Evolutionary conservation across 2,797 vertebrate species (phyloP), one percentile per base, ranked within the genome.

Genomic region (Chloroceryle inda): DNA sequence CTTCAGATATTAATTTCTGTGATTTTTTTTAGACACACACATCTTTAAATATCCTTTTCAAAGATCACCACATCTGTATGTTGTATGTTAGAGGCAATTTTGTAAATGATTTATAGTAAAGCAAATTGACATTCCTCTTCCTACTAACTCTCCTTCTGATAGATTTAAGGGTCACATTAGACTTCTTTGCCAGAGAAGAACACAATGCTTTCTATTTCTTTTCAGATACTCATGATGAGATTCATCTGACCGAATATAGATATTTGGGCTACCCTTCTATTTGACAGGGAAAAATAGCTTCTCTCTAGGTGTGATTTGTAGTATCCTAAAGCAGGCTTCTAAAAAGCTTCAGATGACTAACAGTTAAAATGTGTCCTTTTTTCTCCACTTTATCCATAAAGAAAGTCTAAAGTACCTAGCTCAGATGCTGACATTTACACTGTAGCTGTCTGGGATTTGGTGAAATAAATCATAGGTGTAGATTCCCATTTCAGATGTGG

Each of bases 11-110:
- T 88, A 47, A 76, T 52, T 77, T 77, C 19, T 59, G 18, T 67
- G 24, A 47, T 74, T 49, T 27, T 27, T 92, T 62, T 78, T 24
- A 64, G 14, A 67, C 3, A n/a, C 1, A 13, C 4, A 20, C 9
- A 35, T 81, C 91, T 92, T 89, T 31, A 91, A 92, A 88, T 19
- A 79, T 19, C 12, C 19, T 77, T 79, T 83, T 74, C 68, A 67
- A 92, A 92, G 56, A 80, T 13, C 15, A 63, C 10, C 22, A 8
- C 23, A 66, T 50, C 16, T 76, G 13, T 38, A 55, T 18, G 71
- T 71, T 59, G 10, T 24, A 45, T 29, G 19, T 77, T 42, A 71
- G 4, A 20, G 29, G 38, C 22, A 68, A 82, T 35, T n/a, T 83
- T 56, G 77, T 59, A 62, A 83, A 74, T 47, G 15, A 33, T 88